phyloP scores from a whole-genome alignment of 2,113 vertebrate genomes.

The Anthoscopus minutus region DNA sequence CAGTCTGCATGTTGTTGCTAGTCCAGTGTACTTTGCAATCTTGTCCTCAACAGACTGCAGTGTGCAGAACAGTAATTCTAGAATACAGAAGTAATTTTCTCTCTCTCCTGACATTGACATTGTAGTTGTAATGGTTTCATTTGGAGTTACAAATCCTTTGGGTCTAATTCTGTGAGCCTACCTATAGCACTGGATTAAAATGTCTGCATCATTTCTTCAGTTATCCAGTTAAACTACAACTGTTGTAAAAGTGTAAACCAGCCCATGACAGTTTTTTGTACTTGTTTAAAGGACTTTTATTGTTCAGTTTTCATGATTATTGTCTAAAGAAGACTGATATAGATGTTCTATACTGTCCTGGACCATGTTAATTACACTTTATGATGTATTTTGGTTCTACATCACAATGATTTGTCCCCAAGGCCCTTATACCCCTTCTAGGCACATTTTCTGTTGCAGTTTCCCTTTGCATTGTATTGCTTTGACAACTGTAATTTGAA shows the following conservation, averaged over 20 bases:
- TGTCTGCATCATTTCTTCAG: slow-evolving; percentile 82
- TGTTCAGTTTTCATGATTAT: slow-evolving; percentile 93
- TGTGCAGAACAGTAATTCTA: slow-evolving; percentile 70
- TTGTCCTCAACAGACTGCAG: slow-evolving; percentile 64
- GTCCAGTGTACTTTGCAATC: slow-evolving; percentile 72
- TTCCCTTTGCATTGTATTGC: slow-evolving; percentile 91
- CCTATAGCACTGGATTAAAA: slow-evolving; percentile 84
- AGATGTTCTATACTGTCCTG: slow-evolving; percentile 86
- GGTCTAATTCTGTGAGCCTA: slow-evolving; percentile 84
- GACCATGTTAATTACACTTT: slow-evolving; percentile 88
- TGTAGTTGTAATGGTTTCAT: slow-evolving; percentile 82
- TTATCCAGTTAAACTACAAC: slow-evolving; percentile 80
- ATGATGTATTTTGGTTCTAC: slow-evolving; percentile 81
- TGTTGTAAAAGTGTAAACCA: slow-evolving; percentile 81
- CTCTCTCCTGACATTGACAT: slow-evolving; percentile 80
- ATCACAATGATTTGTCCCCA: slow-evolving; percentile 81
- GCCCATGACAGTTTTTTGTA: slow-evolving; percentile 88
- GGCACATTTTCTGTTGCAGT: slow-evolving; percentile 84
- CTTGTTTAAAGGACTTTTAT: slow-evolving; percentile 91
- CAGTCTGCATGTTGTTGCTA: slow-evolving; percentile 73
- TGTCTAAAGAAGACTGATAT: slow-evolving; percentile 82
- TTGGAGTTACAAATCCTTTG: slow-evolving; percentile 78
- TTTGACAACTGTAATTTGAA: slow-evolving; percentile 98
- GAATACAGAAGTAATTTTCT: slow-evolving; percentile 74
- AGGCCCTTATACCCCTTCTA: slow-evolving; percentile 74